A percentile compares a stretch with the other conserved stretches of the same genome.
These are phyloP conservation scores for Corapipo altera DNA, from an alignment of 2,113 vertebrate genomes.

Conservation along the genomic window DNA sequence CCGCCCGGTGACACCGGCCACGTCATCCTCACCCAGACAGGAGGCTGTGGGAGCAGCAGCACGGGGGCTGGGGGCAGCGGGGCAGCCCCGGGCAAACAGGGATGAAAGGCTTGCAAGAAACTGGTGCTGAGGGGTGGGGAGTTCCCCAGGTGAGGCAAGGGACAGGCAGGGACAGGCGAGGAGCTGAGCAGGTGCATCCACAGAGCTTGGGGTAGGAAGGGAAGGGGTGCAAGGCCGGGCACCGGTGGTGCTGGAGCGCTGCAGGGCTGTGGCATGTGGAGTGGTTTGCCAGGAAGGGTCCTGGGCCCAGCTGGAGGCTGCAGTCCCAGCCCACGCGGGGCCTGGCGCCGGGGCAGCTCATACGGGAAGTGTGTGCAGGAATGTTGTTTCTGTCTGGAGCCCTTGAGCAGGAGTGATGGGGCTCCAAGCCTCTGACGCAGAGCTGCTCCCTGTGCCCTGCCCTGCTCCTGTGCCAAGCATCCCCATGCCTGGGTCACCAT, in stretches of 20 bases:
- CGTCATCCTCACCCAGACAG: background rate
- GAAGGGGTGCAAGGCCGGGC: background rate
- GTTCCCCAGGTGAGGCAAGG: background rate
- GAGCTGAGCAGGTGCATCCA: background rate
- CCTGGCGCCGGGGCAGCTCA: background rate
- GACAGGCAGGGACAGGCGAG: background rate
- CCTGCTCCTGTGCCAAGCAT: fast-evolving
- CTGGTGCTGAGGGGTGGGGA: background rate
- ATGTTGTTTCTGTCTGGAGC: slow-evolving; percentile 66
- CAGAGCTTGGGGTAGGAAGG: background rate
- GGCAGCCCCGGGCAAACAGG: background rate
- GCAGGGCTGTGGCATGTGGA: fast-evolving
- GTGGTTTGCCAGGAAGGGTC: background rate
- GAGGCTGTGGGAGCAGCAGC: background rate
- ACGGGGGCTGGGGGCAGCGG: background rate
- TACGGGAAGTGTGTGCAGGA: slow-evolving; percentile 18
- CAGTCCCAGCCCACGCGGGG: background rate
- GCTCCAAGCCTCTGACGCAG: background rate
- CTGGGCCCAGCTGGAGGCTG: slow-evolving; percentile 29
- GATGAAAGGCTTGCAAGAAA: background rate
- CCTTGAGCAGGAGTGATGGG: background rate
- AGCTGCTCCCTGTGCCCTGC: background rate
- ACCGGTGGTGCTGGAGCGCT: fast-evolving
- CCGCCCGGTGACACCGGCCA: background rate
- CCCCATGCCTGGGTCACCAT: fast-evolving